phyloP scores from a whole-genome alignment of 2,888 invertebrate species.

The Campoplex nolae region DNA sequence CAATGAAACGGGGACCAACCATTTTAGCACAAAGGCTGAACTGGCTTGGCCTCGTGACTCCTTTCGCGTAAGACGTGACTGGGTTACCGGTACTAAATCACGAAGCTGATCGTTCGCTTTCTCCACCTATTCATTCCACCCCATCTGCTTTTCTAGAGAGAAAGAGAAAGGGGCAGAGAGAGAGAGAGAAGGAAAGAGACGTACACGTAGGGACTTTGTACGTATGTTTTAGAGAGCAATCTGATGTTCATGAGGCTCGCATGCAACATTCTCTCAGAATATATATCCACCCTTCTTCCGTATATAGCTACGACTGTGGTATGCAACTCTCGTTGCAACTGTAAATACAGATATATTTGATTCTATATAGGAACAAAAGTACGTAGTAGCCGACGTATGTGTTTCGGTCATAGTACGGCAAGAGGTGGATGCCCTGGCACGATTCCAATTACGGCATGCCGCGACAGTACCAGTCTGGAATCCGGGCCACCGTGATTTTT shows the following conservation, averaged over 20 bases:
- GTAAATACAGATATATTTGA: constrained; percentile 4
- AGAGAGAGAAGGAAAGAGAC: not conserved
- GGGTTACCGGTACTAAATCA: constrained; percentile 57
- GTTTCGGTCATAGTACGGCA: constrained; percentile 50
- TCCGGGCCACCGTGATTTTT: constrained; percentile 64
- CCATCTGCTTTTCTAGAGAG: constrained; percentile 14
- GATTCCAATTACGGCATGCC: constrained; percentile 68
- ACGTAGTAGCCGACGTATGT: constrained; percentile 28
- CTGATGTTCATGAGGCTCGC: constrained; percentile 57
- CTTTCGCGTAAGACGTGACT: constrained; percentile 63
- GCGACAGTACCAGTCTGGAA: constrained; percentile 67
- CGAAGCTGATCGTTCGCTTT: constrained; percentile 52
- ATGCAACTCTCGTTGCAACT: constrained; percentile 20
- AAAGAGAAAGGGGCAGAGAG: not conserved
- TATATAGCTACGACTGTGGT: constrained; percentile 20
- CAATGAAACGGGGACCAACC: constrained; percentile 24
- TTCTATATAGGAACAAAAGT: constrained; percentile 30
- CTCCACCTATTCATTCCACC: constrained; percentile 38
- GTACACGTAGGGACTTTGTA: not conserved
- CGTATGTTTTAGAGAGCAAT: constrained; percentile 51
- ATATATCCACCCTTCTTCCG: constrained; percentile 23
- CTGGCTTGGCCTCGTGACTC: constrained; percentile 52
- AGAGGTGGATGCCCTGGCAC: constrained; percentile 70
- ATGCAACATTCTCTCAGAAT: constrained; percentile 47
- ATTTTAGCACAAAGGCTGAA: constrained; percentile 25